Evolutionary conservation across 2,797 vertebrate genomes (phyloP).

Genomic region (Phalloptychus januarius): DNA sequence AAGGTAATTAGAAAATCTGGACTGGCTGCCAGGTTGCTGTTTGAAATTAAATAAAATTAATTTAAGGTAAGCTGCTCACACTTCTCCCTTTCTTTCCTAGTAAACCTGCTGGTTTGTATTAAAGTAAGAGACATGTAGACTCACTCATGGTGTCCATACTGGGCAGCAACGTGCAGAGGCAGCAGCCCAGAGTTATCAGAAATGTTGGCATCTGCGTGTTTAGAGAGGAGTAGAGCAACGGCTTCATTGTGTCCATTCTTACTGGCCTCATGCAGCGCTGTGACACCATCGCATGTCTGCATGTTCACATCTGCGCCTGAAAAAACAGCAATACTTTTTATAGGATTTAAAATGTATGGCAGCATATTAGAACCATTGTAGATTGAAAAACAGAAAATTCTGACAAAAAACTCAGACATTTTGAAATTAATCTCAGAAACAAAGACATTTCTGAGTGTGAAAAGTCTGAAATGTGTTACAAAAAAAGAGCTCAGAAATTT

Average conservation of each 20-base stretch:
- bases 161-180: slow-evolving; percentile 91
- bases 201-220: slow-evolving; percentile 92
- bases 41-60: neutral
- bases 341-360: neutral
- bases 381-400: too few relatives aligned
- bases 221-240: slow-evolving; percentile 85
- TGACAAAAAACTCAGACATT: too few relatives aligned
- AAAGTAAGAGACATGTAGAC: slow-evolving; percentile 33
- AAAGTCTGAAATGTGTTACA: too few relatives aligned
- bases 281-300: slow-evolving; percentile 87
- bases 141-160: slow-evolving; percentile 90
- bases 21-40: neutral
- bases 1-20: neutral
- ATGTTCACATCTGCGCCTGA: slow-evolving; percentile 90
- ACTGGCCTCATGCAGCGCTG: slow-evolving; percentile 90
- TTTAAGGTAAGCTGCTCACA: neutral
- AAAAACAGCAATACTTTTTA: slow-evolving; percentile 9
- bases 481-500: too few relatives aligned
- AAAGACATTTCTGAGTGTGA: too few relatives aligned
- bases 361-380: too few relatives aligned
- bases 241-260: slow-evolving; percentile 85
- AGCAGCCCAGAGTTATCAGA: slow-evolving; percentile 86
- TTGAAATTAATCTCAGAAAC: too few relatives aligned
- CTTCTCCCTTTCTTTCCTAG: neutral
- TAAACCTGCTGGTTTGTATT: neutral